These are phyloP conservation scores for Axea sp. DNA, from an alignment of 2,888 invertebrate species.

Conservation along the genomic window DNA sequence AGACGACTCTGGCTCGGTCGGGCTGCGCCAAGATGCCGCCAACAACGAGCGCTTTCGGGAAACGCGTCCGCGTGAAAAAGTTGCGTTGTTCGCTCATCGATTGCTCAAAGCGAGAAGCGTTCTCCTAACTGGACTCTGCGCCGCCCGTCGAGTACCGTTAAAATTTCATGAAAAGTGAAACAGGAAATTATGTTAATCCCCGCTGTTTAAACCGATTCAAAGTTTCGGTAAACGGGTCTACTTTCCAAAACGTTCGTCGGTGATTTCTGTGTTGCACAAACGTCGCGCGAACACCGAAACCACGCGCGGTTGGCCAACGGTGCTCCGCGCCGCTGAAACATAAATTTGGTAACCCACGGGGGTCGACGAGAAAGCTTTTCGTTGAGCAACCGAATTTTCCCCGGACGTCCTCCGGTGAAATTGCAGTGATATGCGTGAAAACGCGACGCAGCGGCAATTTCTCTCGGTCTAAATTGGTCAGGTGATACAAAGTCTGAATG, in stretches of 20 bases:
- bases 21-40: too few species aligned
- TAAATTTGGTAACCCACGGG: neutral
- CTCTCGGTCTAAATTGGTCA: conserved; percentile 37
- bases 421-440: neutral
- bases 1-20: too few species aligned
- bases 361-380: too few species aligned
- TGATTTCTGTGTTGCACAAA: conserved; percentile 16
- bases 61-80: conserved; percentile 7
- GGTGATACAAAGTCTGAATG: conserved; percentile 28
- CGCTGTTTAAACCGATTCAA: conserved; percentile 14
- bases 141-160: conserved; percentile 28
- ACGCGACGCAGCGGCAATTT: conserved; percentile 13
- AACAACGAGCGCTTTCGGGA: too few species aligned
- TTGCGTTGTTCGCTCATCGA: conserved; percentile 19
- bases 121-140: conserved; percentile 35
- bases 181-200: conserved; percentile 38
- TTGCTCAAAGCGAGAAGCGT: conserved; percentile 45
- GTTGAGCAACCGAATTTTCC: neutral
- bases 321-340: neutral
- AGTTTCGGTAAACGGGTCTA: neutral
- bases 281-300: conserved; percentile 8
- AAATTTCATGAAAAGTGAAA: conserved; percentile 40
- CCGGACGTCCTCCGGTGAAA: conserved; percentile 3
- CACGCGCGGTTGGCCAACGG: conserved; percentile 1
- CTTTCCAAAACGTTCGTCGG: too few species aligned